Conservation (phyloP, 2,113 vertebrate species). For the Nesospiza acunhae region DNA sequence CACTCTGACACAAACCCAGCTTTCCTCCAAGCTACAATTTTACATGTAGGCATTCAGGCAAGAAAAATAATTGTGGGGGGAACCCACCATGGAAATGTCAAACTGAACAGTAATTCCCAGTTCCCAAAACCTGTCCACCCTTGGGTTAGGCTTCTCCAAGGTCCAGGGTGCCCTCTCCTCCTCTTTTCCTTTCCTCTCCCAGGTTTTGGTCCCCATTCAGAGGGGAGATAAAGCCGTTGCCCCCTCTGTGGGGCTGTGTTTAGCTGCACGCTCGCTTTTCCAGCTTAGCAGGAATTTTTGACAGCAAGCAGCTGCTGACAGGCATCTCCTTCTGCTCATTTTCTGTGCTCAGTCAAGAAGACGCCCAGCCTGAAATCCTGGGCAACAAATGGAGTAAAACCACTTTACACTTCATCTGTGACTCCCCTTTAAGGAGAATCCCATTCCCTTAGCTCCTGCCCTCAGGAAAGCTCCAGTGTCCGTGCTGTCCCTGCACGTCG, state of each 20-base stretch:
- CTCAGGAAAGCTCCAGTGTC: background rate
- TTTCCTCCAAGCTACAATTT: background rate
- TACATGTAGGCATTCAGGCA: background rate
- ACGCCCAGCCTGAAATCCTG: background rate
- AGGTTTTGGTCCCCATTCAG: background rate
- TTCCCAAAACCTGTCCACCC: background rate
- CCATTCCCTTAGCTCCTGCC: background rate
- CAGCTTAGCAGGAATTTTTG: background rate
- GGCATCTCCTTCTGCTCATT: background rate
- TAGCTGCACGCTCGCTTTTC: background rate
- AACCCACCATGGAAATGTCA: background rate
- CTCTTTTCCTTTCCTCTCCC: background rate
- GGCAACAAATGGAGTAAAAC: background rate
- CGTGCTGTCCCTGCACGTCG: background rate
- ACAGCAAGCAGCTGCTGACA: background rate
- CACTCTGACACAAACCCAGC: background rate
- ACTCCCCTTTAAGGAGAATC: background rate
- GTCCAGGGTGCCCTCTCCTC: background rate
- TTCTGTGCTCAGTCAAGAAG: background rate
- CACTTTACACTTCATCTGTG: background rate
- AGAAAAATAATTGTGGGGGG: background rate
- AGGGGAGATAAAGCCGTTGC: background rate
- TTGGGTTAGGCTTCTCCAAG: background rate
- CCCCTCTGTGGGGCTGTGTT: background rate
- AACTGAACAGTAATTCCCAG: background rate